A percentile compares a stretch with the other conserved stretches of the same genome.
These are phyloP conservation scores for Microdon myrmicae DNA, from an alignment of 2,888 invertebrate genomes.

Conservation along the genomic window DNA sequence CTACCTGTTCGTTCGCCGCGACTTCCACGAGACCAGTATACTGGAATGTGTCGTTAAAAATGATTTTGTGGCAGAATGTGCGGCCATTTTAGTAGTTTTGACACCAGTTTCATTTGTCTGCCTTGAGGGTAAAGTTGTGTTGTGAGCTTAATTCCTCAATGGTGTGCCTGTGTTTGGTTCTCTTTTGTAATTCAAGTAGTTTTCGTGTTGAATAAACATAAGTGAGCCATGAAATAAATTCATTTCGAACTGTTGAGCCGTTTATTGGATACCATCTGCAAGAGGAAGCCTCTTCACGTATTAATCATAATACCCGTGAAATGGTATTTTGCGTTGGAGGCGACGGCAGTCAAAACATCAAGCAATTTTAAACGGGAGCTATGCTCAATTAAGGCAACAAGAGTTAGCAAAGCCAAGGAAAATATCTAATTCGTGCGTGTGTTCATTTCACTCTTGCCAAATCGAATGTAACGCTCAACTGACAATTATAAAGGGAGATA, in stretches of 20 bases:
- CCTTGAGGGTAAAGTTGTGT: slow-evolving; percentile 36
- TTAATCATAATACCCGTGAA: not conserved
- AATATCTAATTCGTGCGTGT: slow-evolving; percentile 23
- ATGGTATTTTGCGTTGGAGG: not conserved
- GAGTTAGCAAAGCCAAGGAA: slow-evolving; percentile 12
- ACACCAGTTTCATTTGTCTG: slow-evolving; percentile 19
- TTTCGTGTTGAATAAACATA: slow-evolving; percentile 4
- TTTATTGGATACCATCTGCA: slow-evolving; percentile 3
- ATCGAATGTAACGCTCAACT: slow-evolving; percentile 15
- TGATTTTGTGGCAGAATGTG: slow-evolving; percentile 6
- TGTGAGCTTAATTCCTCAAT: slow-evolving; percentile 18
- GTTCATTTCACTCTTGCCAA: slow-evolving; percentile 23
- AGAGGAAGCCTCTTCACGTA: not conserved
- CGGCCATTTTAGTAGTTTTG: slow-evolving; percentile 52
- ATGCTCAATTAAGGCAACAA: slow-evolving; percentile 38
- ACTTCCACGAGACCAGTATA: slow-evolving; percentile 6
- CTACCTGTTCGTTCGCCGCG: slow-evolving; percentile 25
- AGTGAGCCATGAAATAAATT: slow-evolving; percentile 9
- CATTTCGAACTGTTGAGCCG: slow-evolving; percentile 43
- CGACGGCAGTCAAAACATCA: slow-evolving; percentile 9
- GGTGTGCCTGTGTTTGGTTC: slow-evolving; percentile 34
- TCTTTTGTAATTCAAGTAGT: slow-evolving; percentile 13
- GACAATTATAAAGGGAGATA: slow-evolving; percentile 37
- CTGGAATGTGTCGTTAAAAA: slow-evolving; percentile 23
- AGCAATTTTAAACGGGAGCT: slow-evolving; percentile 31